A percentile compares a stretch with the other conserved stretches of the same genome.
phyloP scores from a whole-genome alignment of 2,113 vertebrate genomes.

The Daubentonia madagascariensis region DNA sequence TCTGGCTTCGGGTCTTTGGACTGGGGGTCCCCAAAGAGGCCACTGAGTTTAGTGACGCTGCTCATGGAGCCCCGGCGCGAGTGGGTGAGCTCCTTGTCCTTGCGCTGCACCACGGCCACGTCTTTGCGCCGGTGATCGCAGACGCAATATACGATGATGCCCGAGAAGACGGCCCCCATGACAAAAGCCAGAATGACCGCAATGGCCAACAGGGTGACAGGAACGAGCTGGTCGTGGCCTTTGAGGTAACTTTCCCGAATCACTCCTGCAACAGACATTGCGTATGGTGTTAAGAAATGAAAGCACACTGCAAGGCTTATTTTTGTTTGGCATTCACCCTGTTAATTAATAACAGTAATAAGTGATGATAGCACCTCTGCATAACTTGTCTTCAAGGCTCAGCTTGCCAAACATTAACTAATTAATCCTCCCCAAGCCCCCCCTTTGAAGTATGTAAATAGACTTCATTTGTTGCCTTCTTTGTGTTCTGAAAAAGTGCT shows the following conservation, averaged over 20 bases:
- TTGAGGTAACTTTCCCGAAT: slow-evolving; percentile 98
- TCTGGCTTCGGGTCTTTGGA: slow-evolving; percentile 96
- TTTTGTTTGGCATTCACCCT: slow-evolving; percentile 57
- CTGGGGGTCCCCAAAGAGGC: slow-evolving; percentile 94
- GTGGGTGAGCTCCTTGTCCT: slow-evolving; percentile 92
- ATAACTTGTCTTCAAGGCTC: slow-evolving; percentile 1
- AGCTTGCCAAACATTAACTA: slow-evolving; percentile 36
- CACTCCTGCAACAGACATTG: slow-evolving; percentile 91
- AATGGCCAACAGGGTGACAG: slow-evolving; percentile 95
- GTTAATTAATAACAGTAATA: slow-evolving; percentile 52
- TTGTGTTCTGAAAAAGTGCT: background rate
- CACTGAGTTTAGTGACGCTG: slow-evolving; percentile 97
- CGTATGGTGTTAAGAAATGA: slow-evolving; percentile 60
- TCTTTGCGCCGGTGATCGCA: slow-evolving; percentile 95
- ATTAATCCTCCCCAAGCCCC: background rate
- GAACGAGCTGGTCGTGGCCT: slow-evolving; percentile 96
- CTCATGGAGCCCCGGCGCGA: slow-evolving; percentile 96
- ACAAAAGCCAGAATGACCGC: slow-evolving; percentile 97
- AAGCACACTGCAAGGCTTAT: background rate
- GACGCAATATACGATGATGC: slow-evolving; percentile 96
- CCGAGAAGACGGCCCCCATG: slow-evolving; percentile 97
- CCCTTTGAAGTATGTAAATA: background rate
- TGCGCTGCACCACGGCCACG: slow-evolving; percentile 88
- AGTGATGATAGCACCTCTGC: slow-evolving; percentile 54
- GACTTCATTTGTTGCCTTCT: background rate